Evolutionary conservation across 2,797 vertebrate genomes (phyloP).

Genomic region (Rhincodon typus): DNA sequence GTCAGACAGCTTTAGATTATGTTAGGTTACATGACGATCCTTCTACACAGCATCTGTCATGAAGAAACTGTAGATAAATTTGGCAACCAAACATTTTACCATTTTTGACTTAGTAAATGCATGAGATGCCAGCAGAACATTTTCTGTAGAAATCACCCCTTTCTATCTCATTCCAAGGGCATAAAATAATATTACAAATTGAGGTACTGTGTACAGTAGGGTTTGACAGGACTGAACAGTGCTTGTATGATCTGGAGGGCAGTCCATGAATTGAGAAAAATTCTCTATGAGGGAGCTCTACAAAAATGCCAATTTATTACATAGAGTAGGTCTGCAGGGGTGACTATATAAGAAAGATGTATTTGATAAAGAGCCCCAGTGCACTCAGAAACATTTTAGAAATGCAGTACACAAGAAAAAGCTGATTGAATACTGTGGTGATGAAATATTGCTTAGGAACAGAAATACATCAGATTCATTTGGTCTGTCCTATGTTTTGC

Average conservation of each 20-base stretch:
- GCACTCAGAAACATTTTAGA: constrained; percentile 35
- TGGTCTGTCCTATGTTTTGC: constrained; percentile 31
- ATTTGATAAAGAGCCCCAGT: constrained; percentile 31
- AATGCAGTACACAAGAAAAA: constrained; percentile 29
- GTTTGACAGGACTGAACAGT: background rate
- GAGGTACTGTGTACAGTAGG: background rate
- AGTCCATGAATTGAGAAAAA: constrained; percentile 17
- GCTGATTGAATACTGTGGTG: constrained; percentile 32
- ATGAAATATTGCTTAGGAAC: constrained; percentile 37
- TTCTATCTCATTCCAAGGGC: background rate
- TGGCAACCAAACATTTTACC: background rate
- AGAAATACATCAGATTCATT: constrained; percentile 37
- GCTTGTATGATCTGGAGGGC: constrained; percentile 24
- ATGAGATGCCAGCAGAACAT: background rate
- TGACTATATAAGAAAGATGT: constrained; percentile 34
- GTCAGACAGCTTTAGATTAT: background rate
- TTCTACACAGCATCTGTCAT: background rate
- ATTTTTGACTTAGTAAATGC: background rate
- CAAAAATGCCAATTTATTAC: constrained; percentile 31
- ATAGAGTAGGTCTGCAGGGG: background rate
- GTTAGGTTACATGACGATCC: background rate
- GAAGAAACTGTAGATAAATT: background rate
- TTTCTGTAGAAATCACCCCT: background rate
- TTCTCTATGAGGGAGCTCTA: background rate
- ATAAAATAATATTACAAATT: background rate